phyloP scores from a whole-genome alignment of 2,888 invertebrate species.

The Ecdyonurus torrentis region DNA sequence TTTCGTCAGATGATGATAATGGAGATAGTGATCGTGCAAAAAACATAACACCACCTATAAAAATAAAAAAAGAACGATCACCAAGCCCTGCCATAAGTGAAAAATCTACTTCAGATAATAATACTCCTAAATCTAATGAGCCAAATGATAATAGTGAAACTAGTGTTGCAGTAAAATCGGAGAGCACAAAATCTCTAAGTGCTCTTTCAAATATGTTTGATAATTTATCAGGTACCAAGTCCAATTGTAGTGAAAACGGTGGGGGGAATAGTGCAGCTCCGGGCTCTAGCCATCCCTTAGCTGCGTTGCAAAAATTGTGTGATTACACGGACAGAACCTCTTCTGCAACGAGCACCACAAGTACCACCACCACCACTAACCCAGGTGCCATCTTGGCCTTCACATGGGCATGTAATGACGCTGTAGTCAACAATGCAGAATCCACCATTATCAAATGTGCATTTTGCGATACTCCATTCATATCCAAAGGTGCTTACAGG shows the following conservation, averaged over 20 bases:
- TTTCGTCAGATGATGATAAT: constrained; percentile 32
- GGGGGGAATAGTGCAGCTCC: constrained; percentile 35
- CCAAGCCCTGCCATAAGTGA: constrained; percentile 45
- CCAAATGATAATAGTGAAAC: neutral
- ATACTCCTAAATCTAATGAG: neutral
- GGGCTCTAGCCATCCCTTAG: constrained; percentile 69
- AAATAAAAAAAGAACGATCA: neutral
- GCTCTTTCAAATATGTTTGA: constrained; percentile 85
- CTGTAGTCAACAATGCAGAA: constrained; percentile 59
- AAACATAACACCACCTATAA: neutral
- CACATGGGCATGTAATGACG: constrained; percentile 90
- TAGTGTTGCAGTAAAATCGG: neutral
- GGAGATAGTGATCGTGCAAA: constrained; percentile 35
- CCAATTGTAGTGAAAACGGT: constrained; percentile 22
- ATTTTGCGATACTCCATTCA: constrained; percentile 88
- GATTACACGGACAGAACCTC: constrained; percentile 61
- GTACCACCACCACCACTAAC: constrained; percentile 37
- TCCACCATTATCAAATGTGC: constrained; percentile 80
- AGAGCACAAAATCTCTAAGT: neutral
- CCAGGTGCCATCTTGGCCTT: constrained; percentile 76
- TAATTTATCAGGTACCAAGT: constrained; percentile 48
- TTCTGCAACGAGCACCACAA: constrained; percentile 14
- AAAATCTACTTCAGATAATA: constrained; percentile 5
- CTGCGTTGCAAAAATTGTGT: constrained; percentile 87
- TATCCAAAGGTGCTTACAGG: constrained; percentile 91